Conservation (phyloP, 2,888 invertebrate species). For the Ptilodon capucinus region DNA sequence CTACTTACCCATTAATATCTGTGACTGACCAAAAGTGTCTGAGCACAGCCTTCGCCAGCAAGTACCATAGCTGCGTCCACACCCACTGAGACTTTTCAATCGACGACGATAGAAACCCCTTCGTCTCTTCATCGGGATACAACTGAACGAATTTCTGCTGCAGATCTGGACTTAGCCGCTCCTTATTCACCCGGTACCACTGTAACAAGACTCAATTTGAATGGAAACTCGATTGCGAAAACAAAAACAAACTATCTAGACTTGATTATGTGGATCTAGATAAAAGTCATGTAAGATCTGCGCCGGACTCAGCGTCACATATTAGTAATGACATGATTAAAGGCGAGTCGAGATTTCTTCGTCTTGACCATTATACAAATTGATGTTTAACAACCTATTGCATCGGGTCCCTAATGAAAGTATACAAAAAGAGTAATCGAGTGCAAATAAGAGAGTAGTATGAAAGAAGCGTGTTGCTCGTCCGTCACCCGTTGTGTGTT, state of each 20-base stretch:
- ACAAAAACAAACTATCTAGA: slow-evolving; percentile 13
- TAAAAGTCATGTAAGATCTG: slow-evolving; percentile 27
- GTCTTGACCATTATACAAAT: slow-evolving; percentile 63
- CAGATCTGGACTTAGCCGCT: slow-evolving; percentile 77
- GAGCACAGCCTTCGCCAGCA: slow-evolving; percentile 91
- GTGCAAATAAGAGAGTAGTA: slow-evolving; percentile 79
- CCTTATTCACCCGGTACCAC: slow-evolving; percentile 88
- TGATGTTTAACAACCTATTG: slow-evolving; percentile 71
- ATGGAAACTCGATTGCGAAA: background rate
- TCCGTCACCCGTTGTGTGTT: slow-evolving; percentile 83
- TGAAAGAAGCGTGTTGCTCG: slow-evolving; percentile 70
- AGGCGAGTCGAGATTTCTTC: slow-evolving; percentile 49
- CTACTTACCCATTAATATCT: slow-evolving; percentile 95
- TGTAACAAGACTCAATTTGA: slow-evolving; percentile 57
- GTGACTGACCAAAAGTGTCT: slow-evolving; percentile 97
- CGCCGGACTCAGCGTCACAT: slow-evolving; percentile 41
- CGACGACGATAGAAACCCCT: slow-evolving; percentile 87
- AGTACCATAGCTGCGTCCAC: slow-evolving; percentile 95
- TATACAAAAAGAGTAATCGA: slow-evolving; percentile 73
- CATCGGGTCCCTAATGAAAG: slow-evolving; percentile 70
- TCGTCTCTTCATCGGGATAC: slow-evolving; percentile 87
- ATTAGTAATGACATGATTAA: slow-evolving; percentile 46
- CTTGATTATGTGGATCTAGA: slow-evolving; percentile 21
- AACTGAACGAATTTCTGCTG: slow-evolving; percentile 85
- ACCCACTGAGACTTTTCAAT: slow-evolving; percentile 92